A percentile compares a stretch with the other conserved stretches of the same genome.
phyloP scores from a whole-genome alignment of 2,113 vertebrate species.

The Falco punctatus region DNA sequence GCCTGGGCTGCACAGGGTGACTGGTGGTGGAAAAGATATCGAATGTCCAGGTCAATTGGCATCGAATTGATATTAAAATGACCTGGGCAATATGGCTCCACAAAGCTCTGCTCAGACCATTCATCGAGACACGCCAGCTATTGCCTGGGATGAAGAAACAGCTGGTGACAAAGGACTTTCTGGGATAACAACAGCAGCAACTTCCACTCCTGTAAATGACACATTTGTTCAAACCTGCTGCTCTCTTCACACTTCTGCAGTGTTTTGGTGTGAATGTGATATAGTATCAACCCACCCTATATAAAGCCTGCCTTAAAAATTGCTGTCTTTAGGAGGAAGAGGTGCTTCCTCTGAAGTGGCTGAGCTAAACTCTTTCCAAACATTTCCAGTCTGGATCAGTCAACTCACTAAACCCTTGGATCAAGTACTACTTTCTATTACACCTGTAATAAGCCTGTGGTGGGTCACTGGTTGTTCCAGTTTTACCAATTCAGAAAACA shows the following conservation, averaged over 20 bases:
- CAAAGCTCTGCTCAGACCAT: background rate
- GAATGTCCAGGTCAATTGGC: background rate
- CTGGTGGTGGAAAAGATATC: background rate
- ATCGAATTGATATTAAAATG: accelerated
- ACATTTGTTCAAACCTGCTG: background rate
- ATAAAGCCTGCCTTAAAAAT: background rate
- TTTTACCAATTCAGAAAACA: background rate
- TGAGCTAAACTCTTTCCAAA: background rate
- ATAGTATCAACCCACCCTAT: background rate
- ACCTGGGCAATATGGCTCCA: background rate
- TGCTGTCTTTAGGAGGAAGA: background rate
- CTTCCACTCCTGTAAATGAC: background rate
- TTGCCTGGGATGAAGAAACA: background rate
- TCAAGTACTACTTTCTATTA: background rate
- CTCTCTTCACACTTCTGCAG: background rate
- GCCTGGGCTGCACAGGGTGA: background rate
- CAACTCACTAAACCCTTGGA: background rate
- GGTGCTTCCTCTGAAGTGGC: background rate
- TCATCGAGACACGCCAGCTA: background rate
- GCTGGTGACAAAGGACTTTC: background rate
- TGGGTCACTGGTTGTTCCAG: background rate
- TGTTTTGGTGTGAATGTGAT: background rate
- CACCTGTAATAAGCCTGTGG: background rate
- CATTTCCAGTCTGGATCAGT: background rate
- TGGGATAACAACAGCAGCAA: background rate